Conservation (phyloP, 2,113 vertebrate species). For the Orthonyx spaldingii region DNA sequence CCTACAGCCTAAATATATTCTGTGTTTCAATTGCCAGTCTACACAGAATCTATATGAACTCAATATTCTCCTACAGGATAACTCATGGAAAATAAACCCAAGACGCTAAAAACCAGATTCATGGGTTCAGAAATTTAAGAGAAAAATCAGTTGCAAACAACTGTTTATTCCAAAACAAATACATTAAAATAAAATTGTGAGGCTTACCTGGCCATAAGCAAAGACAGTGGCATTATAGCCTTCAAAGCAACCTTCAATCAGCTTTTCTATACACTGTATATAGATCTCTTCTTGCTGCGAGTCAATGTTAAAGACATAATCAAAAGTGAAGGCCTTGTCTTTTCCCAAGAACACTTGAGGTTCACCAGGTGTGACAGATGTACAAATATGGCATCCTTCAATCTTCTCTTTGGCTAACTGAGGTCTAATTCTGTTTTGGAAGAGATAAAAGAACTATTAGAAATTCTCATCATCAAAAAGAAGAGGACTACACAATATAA, state of each 20-base stretch:
- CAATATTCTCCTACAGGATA: background rate
- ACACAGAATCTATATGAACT: background rate
- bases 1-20: background rate
- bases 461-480: background rate
- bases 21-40: background rate
- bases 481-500: accelerated
- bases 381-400: slow-evolving; percentile 97
- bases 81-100: background rate
- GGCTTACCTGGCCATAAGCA: slow-evolving; percentile 91
- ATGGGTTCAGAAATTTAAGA: background rate
- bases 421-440: slow-evolving; percentile 85
- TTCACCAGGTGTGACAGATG: slow-evolving; percentile 89
- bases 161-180: background rate
- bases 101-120: background rate
- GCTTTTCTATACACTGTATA: slow-evolving; percentile 85
- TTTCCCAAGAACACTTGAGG: slow-evolving; percentile 96
- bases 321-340: slow-evolving; percentile 97
- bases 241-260: slow-evolving; percentile 96
- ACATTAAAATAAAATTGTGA: background rate
- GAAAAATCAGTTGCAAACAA: background rate
- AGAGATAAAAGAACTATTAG: background rate
- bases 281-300: slow-evolving; percentile 89
- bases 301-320: slow-evolving; percentile 92
- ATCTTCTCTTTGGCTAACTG: slow-evolving; percentile 96
- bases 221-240: slow-evolving; percentile 98